A percentile compares a stretch with the other conserved stretches of the same genome.
Conservation (phyloP, 2,888 invertebrate genomes). For the Coenonympha arcania region DNA sequence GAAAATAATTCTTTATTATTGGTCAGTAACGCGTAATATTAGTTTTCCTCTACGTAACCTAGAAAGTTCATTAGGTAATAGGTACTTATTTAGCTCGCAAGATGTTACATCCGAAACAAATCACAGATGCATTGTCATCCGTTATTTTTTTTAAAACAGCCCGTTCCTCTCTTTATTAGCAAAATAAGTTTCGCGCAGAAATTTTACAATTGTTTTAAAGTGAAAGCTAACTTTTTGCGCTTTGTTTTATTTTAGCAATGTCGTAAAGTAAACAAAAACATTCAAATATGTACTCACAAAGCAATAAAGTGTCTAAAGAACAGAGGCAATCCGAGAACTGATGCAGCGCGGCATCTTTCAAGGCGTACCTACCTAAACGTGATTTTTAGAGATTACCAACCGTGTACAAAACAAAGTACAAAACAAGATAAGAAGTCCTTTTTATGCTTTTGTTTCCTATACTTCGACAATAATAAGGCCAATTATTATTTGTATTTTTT, state of each 20-base stretch:
- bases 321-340: constrained; percentile 14
- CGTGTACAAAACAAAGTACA: background rate
- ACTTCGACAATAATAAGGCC: constrained; percentile 25
- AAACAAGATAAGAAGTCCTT: constrained; percentile 25
- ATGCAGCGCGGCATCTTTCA: constrained; percentile 23
- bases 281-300: constrained; percentile 15
- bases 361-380: constrained; percentile 10
- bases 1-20: too few species aligned
- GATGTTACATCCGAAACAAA: too few species aligned
- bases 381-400: constrained; percentile 1
- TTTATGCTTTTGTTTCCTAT: constrained; percentile 20
- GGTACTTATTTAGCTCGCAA: too few species aligned
- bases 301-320: constrained; percentile 20
- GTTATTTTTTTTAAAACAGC: constrained; percentile 2
- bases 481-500: constrained; percentile 26
- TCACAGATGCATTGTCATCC: background rate
- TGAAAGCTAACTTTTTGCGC: constrained; percentile 11
- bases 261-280: constrained; percentile 15
- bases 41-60: too few species aligned
- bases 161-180: constrained; percentile 21
- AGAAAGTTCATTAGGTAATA: too few species aligned
- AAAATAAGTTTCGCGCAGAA: constrained; percentile 26
- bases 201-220: constrained; percentile 23
- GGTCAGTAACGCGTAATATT: too few species aligned
- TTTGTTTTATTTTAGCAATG: constrained; percentile 19